A percentile compares a stretch with the other conserved stretches of the same genome.
Conservation (phyloP, 2,888 invertebrate genomes). For the Subacronicta megacephala region DNA sequence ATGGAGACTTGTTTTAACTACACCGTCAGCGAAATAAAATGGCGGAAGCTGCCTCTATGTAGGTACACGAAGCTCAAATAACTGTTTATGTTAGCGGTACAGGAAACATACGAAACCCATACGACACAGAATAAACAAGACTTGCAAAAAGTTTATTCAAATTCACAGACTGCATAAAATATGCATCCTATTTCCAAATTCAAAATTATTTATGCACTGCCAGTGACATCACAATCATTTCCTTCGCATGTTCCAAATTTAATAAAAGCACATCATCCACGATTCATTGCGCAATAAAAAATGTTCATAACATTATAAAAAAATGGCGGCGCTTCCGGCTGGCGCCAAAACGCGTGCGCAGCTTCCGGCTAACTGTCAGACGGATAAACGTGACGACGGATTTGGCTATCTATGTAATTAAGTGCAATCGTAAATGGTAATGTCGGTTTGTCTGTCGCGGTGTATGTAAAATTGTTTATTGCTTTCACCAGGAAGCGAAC, state of each 20-base stretch:
- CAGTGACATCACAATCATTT: slow-evolving; percentile 12
- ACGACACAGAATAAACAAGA: background rate
- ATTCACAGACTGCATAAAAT: slow-evolving; percentile 19
- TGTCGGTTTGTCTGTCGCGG: slow-evolving; percentile 30
- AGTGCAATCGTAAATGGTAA: slow-evolving; percentile 45
- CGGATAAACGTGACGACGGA: slow-evolving; percentile 31
- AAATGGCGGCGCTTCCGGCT: slow-evolving; percentile 70
- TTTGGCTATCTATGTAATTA: slow-evolving; percentile 52
- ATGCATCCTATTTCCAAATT: slow-evolving; percentile 16
- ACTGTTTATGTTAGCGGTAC: background rate
- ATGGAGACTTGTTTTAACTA: too few species aligned
- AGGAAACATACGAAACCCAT: background rate
- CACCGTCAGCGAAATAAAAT: too few species aligned
- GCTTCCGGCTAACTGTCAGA: slow-evolving; percentile 61
- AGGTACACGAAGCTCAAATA: background rate
- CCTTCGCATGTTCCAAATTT: slow-evolving; percentile 18
- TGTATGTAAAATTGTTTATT: slow-evolving; percentile 16
- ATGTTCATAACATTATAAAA: slow-evolving; percentile 42
- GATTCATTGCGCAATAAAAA: slow-evolving; percentile 63
- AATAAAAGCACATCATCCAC: slow-evolving; percentile 43
- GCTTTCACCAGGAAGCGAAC: slow-evolving; percentile 25
- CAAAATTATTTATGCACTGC: slow-evolving; percentile 14
- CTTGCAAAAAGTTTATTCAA: slow-evolving; percentile 13
- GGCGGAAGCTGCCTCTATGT: too few species aligned
- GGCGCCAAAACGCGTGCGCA: slow-evolving; percentile 67